Conservation (phyloP, 2,797 vertebrate species). For the Columba guinea region DNA sequence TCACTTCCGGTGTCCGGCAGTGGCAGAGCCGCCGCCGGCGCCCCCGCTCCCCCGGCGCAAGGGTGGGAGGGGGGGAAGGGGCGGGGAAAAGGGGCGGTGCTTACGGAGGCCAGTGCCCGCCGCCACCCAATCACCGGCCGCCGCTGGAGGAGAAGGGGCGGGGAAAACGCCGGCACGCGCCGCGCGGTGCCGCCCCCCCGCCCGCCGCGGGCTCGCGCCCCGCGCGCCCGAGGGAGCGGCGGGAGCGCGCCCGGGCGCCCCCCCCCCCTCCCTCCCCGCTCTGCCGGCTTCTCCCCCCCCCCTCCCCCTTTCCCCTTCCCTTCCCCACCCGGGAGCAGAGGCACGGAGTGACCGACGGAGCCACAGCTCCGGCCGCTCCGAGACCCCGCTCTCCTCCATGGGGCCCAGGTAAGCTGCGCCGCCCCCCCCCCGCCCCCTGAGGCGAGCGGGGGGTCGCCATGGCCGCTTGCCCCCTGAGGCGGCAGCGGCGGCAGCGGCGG, state of each 20-base stretch:
- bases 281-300: conserved; percentile 38
- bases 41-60: conserved; percentile 47
- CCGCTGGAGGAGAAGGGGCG: not conserved
- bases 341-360: conserved; percentile 22
- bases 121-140: not conserved
- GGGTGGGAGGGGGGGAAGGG: not conserved
- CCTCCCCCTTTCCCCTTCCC: conserved; percentile 58
- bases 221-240: conserved; percentile 30
- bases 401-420: conserved; percentile 37
- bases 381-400: conserved; percentile 11
- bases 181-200: not conserved
- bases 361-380: conserved; percentile 15
- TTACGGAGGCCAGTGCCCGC: not conserved
- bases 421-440: not conserved
- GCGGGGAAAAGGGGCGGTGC: not conserved
- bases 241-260: not conserved
- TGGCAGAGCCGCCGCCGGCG: not conserved
- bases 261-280: not conserved
- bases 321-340: conserved; percentile 10
- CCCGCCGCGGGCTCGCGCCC: conserved; percentile 14
- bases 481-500: not conserved
- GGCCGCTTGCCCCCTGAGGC: not conserved
- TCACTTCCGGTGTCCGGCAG: conserved; percentile 70
- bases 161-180: not conserved
- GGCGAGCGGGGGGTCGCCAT: not conserved